phyloP scores from a whole-genome alignment of 2,888 invertebrate genomes.

The Hypomecis atomaria region DNA sequence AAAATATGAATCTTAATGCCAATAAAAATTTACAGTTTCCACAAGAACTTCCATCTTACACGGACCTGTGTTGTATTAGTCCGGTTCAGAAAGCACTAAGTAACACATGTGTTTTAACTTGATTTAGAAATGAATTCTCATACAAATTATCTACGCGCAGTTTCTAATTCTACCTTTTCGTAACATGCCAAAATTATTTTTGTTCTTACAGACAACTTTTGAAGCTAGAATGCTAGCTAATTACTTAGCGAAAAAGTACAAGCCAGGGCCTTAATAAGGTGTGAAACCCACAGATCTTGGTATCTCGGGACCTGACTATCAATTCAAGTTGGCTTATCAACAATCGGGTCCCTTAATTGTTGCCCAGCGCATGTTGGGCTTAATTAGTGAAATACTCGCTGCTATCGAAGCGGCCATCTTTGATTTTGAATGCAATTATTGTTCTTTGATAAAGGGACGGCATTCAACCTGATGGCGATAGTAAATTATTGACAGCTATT shows the following conservation, averaged over 20 bases:
- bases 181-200: too few species aligned
- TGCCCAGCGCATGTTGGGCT: conserved; percentile 75
- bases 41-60: too few species aligned
- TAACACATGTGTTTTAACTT: too few species aligned
- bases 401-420: conserved; percentile 75
- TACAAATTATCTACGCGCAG: too few species aligned
- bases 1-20: too few species aligned
- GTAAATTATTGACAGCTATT: conserved; percentile 31
- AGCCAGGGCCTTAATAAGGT: conserved; percentile 68
- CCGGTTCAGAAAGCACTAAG: too few species aligned
- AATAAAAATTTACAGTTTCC: too few species aligned
- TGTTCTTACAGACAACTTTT: too few species aligned
- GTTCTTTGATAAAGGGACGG: conserved; percentile 74
- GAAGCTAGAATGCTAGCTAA: conserved; percentile 3
- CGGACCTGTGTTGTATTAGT: too few species aligned
- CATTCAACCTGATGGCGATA: conserved; percentile 50
- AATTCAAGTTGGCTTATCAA: conserved; percentile 73
- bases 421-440: conserved; percentile 84
- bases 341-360: conserved; percentile 81
- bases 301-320: conserved; percentile 71
- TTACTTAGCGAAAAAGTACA: conserved; percentile 36
- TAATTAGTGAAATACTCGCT: conserved; percentile 81
- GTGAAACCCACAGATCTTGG: conserved; percentile 68
- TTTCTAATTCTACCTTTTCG: too few species aligned
- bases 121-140: too few species aligned